phyloP scores from a whole-genome alignment of 2,797 vertebrate species.

The Gallinago stenura region DNA sequence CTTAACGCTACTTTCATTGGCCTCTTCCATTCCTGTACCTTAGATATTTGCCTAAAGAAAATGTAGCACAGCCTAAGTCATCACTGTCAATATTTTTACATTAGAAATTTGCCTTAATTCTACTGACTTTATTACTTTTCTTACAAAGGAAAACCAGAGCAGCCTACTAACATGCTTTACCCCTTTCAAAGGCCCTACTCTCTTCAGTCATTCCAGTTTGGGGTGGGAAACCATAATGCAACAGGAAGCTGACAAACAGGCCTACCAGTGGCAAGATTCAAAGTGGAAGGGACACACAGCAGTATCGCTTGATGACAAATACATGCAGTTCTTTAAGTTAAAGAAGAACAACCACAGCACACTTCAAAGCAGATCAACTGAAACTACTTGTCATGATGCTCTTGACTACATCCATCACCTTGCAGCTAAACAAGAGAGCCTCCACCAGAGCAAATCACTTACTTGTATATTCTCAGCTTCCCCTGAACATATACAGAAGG shows the following conservation, averaged over 20 bases:
- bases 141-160: not conserved
- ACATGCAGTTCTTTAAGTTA: not conserved
- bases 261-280: not conserved
- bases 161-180: not conserved
- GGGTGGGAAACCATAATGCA: not conserved
- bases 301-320: not conserved
- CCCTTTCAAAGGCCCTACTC: not conserved
- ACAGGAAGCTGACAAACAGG: not conserved
- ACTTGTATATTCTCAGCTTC: not conserved
- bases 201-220: not conserved
- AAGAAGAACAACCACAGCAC: not conserved
- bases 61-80: not conserved
- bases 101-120: not conserved
- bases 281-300: not conserved
- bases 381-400: fast-evolving
- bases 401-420: fast-evolving
- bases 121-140: not conserved
- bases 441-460: not conserved
- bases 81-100: not conserved
- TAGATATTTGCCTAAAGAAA: not conserved
- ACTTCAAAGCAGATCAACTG: not conserved
- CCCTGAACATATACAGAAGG: fast-evolving
- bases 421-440: not conserved
- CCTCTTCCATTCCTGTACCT: not conserved
- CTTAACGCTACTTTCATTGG: not conserved